Evolutionary conservation across 2,888 invertebrate species (phyloP).

Genomic region (Erynnis tages): DNA sequence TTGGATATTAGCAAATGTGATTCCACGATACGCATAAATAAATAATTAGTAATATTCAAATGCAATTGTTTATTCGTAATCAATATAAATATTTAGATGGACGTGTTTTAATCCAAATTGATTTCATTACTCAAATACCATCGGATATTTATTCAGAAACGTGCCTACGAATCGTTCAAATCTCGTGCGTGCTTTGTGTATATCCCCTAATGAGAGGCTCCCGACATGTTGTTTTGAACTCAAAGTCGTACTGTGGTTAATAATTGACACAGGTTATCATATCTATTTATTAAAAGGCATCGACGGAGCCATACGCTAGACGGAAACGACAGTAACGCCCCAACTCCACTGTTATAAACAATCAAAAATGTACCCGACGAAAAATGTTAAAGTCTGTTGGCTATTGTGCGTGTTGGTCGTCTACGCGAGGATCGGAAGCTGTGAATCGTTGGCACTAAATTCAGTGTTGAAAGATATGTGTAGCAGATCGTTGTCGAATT

Average conservation of each 20-base stretch:
- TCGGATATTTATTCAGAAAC: neutral
- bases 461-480: slow-evolving; percentile 52
- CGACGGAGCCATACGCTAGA: slow-evolving; percentile 52
- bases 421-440: slow-evolving; percentile 42
- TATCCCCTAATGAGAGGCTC: slow-evolving; percentile 35
- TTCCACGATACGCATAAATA: neutral
- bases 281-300: slow-evolving; percentile 67
- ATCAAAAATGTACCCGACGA: slow-evolving; percentile 51
- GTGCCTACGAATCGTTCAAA: neutral
- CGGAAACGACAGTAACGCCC: slow-evolving; percentile 64
- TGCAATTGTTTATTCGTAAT: neutral
- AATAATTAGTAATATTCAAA: neutral
- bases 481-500: slow-evolving; percentile 48
- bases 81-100: neutral
- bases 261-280: slow-evolving; percentile 75
- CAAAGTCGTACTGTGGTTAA: slow-evolving; percentile 62
- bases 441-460: slow-evolving; percentile 49
- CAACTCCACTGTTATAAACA: slow-evolving; percentile 46
- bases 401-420: slow-evolving; percentile 49
- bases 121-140: neutral
- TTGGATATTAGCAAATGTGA: too few species aligned
- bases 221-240: slow-evolving; percentile 76
- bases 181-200: slow-evolving; percentile 28
- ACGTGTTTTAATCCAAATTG: neutral
- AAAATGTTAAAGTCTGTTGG: slow-evolving; percentile 43